phyloP scores from a whole-genome alignment of 1,140 invertebrate species.

The Telenomus remus region DNA sequence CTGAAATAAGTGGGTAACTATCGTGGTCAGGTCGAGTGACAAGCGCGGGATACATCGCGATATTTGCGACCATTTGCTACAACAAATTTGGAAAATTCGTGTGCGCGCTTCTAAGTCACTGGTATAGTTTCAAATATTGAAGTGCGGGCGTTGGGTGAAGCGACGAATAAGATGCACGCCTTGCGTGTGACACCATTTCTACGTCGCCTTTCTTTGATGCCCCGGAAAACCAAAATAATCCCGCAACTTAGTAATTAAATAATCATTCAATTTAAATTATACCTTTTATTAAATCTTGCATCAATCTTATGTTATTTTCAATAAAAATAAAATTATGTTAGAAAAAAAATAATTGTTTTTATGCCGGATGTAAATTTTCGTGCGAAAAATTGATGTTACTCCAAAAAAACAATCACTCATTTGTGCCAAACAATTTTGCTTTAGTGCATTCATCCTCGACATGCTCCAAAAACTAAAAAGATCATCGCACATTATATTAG shows the following conservation, averaged over 20 bases:
- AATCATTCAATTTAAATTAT: conserved; percentile 5
- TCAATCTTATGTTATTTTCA: no score
- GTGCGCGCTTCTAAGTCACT: conserved; percentile 56
- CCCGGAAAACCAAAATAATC: conserved; percentile 37
- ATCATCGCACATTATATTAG: conserved; percentile 9
- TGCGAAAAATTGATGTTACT: conserved; percentile 30
- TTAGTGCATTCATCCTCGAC: conserved; percentile 19
- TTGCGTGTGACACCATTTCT: conserved; percentile 53
- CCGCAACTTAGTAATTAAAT: no score
- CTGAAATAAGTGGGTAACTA: conserved; percentile 56
- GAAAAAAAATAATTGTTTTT: no score
- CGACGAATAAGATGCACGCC: conserved; percentile 38
- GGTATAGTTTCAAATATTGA: conserved; percentile 59
- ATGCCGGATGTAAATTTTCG: neutral
- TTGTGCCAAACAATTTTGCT: conserved; percentile 12
- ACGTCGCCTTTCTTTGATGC: conserved; percentile 35
- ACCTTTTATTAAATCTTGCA: no score
- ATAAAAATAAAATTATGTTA: no score
- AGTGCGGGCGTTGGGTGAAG: conserved; percentile 57
- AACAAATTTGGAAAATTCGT: conserved; percentile 48
- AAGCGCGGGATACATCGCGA: conserved; percentile 10
- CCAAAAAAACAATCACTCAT: conserved; percentile 15
- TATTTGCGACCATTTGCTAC: conserved; percentile 59
- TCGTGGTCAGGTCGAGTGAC: conserved; percentile 37
- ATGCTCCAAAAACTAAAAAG: conserved; percentile 14